Percentiles rank a stretch among this genome's conserved stretches.
Conservation (phyloP, 2,797 vertebrate species). For the Arrhamphus sclerolepis region DNA sequence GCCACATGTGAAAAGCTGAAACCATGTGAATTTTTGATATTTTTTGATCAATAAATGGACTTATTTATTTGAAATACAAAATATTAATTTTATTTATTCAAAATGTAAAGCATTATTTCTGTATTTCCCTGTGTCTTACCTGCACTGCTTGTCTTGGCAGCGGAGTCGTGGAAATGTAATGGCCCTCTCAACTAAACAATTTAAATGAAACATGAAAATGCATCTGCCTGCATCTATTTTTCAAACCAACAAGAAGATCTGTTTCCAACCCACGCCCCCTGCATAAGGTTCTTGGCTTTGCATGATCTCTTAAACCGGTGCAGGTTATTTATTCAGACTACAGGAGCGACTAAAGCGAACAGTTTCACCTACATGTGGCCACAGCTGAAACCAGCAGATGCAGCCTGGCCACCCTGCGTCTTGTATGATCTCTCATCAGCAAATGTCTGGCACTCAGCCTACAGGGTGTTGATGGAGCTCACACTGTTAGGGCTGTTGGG, state of each 20-base stretch:
- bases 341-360: not conserved
- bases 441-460: slow-evolving; percentile 33
- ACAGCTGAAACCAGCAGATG: slow-evolving; percentile 7
- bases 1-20: too few species aligned
- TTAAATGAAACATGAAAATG: too few species aligned
- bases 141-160: too few species aligned
- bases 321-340: not conserved
- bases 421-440: not conserved
- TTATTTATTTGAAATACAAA: too few species aligned
- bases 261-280: not conserved
- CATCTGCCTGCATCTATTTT: not conserved
- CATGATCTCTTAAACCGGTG: slow-evolving; percentile 21
- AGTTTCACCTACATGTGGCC: too few species aligned
- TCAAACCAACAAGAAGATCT: slow-evolving; percentile 3
- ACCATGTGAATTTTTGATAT: too few species aligned
- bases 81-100: too few species aligned
- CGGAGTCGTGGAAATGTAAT: too few species aligned
- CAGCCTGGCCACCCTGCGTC: not conserved
- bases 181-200: too few species aligned
- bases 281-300: slow-evolving; percentile 18
- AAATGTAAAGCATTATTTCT: too few species aligned
- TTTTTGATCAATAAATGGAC: too few species aligned
- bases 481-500: slow-evolving; percentile 63
- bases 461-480: slow-evolving; percentile 65
- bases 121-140: too few species aligned